These are phyloP conservation scores for Rhizoglyphus robini DNA, from an alignment of 1,140 invertebrate genomes.

Conservation along the genomic window DNA sequence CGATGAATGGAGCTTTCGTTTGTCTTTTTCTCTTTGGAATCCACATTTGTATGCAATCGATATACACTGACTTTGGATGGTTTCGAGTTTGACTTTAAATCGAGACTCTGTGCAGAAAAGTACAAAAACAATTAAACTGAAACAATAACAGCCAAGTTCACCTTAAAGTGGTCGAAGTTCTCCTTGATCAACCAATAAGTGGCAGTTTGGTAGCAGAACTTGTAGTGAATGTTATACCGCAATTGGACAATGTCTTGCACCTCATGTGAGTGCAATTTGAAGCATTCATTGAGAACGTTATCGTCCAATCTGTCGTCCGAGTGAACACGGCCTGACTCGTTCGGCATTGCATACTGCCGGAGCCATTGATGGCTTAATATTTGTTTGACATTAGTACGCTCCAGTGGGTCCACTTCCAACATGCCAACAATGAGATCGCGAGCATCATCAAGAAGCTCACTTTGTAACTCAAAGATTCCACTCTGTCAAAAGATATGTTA, in stretches of 20 bases:
- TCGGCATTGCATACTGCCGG: not conserved
- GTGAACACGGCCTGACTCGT: not conserved
- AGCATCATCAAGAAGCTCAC: conserved; percentile 51
- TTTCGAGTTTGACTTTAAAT: not conserved
- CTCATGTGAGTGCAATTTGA: not conserved
- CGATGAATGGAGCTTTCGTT: no score
- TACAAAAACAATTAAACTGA: not conserved
- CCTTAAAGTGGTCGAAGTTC: conserved; percentile 9
- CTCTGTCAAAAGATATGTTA: conserved; percentile 43
- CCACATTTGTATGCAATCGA: no score
- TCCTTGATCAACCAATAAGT: conserved; percentile 22
- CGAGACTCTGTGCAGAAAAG: not conserved
- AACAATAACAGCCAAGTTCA: conserved; percentile 14
- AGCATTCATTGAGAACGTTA: conserved; percentile 1
- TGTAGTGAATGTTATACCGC: conserved; percentile 6
- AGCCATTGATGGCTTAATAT: conserved; percentile 62
- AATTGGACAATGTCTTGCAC: conserved; percentile 16
- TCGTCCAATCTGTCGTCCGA: not conserved
- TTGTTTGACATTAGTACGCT: conserved; percentile 53
- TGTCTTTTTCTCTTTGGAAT: no score
- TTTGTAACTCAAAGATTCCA: conserved; percentile 58
- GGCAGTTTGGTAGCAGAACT: conserved; percentile 21
- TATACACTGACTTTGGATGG: no score
- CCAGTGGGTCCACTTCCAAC: conserved; percentile 59
- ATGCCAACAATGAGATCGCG: conserved; percentile 49